Evolutionary conservation across 2,888 invertebrate genomes (phyloP), one percentile per base, ranked within the genome.

Genomic region (Megamerina dolium): DNA sequence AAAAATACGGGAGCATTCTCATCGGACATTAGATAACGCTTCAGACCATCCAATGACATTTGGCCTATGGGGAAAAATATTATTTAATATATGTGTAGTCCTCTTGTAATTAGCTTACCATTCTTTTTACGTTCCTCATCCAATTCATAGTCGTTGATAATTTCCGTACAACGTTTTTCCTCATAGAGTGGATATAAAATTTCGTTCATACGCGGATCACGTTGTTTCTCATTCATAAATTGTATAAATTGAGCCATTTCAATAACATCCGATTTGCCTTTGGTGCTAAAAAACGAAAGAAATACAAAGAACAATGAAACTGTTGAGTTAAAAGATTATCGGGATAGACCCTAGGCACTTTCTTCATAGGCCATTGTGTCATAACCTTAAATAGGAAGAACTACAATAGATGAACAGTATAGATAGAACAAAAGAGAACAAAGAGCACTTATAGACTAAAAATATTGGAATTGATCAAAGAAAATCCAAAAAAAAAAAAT

Each of bases 1-100:
- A 99, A 77, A 74, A 99, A 99, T 51, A 99, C 97, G 0, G 99
- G 97, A 0, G 97, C 95, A 75, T 99, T 99, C 74, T 99, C 99
- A 71, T 99, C 99, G 0, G 97, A 97, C 95, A 99, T 99, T 54
- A 99, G 80, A 75, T 97, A 99, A 48, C 96, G 85, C 73, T 96
- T 93, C 57, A 99, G 82, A 27, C 97, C 97, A 72, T 97, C 96
- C 71, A 95, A 86, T 47, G 90, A 89, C 54, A 97, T 75, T 69
- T 83, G 80, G 69, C 82, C 87, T 88, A 72, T 39, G 72, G 69
- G 17, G 49, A 48, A 48, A 34, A 47, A 30, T 32, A 14, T 29
- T 43, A 19, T 31, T 21, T n/a, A n/a, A 38, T n/a, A n/a, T n/a
- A n/a, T n/a, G n/a, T n/a, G n/a, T n/a, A n/a, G n/a, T n/a, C n/a